Conservation (phyloP, 2,797 vertebrate genomes). For the Eulemur mongoz region DNA sequence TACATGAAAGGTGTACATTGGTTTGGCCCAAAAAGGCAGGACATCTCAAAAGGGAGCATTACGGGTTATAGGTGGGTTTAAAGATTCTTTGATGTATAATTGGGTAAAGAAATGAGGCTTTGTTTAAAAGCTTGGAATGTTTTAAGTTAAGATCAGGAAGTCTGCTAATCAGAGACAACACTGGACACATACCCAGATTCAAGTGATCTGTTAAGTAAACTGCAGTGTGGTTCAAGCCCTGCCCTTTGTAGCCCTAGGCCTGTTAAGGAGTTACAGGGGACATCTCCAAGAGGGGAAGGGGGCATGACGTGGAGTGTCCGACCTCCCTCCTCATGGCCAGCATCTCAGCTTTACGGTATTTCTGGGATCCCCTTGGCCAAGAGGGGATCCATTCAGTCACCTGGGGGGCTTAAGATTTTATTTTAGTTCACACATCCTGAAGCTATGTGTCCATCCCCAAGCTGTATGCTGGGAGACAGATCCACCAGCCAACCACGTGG, state of each 20-base stretch:
- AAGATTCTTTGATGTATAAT: background rate
- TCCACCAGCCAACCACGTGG: background rate
- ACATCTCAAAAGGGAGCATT: background rate
- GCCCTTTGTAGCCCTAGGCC: background rate
- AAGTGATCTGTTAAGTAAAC: background rate
- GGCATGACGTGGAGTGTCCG: background rate
- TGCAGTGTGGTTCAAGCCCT: background rate
- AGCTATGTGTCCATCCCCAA: background rate
- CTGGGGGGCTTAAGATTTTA: background rate
- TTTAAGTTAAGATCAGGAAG: background rate
- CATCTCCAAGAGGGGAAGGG: background rate
- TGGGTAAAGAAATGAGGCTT: background rate
- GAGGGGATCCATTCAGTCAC: background rate
- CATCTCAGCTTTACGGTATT: background rate
- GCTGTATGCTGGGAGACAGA: background rate
- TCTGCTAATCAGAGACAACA: background rate
- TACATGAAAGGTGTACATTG: background rate
- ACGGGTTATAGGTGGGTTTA: background rate
- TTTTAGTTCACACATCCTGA: background rate
- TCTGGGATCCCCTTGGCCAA: background rate
- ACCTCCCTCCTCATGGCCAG: background rate
- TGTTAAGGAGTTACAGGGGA: background rate
- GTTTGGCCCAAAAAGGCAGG: background rate
- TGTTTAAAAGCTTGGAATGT: background rate
- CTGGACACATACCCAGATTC: background rate